Percentiles rank a stretch among this genome's conserved stretches.
These are phyloP conservation scores for Hartigia nigra DNA, from an alignment of 2,888 invertebrate species.

Conservation along the genomic window DNA sequence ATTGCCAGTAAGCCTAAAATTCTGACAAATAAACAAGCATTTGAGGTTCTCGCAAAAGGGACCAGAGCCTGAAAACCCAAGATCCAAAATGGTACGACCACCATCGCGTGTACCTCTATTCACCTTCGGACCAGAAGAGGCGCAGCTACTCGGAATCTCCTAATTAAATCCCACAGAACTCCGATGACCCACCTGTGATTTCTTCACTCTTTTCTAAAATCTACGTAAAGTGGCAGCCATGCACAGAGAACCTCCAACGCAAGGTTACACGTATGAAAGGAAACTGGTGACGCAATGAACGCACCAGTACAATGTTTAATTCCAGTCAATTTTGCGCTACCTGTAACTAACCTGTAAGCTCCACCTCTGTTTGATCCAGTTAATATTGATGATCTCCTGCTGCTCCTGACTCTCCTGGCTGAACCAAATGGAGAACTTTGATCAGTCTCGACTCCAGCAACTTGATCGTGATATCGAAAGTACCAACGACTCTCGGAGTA, in stretches of 20 bases:
- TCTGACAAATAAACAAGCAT: background rate
- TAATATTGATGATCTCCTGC: background rate
- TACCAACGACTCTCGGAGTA: background rate
- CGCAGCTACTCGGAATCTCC: background rate
- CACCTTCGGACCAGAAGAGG: background rate
- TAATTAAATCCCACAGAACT: background rate
- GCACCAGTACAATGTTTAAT: conserved; percentile 31
- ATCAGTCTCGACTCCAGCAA: background rate
- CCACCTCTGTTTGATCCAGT: background rate
- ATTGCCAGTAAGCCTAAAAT: background rate
- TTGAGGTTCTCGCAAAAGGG: background rate
- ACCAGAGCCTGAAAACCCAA: background rate
- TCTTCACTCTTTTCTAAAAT: background rate
- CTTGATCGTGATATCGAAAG: background rate
- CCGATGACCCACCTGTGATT: background rate
- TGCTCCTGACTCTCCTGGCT: background rate
- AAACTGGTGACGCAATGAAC: conserved; percentile 21
- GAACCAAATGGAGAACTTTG: background rate
- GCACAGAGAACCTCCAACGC: background rate
- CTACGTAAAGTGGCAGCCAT: background rate
- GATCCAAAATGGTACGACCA: background rate
- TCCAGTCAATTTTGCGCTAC: conserved; percentile 13
- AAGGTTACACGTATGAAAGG: background rate
- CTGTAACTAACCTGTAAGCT: conserved; percentile 2
- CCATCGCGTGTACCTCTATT: background rate